Evolutionary conservation across 1,140 invertebrate genomes (phyloP).

Genomic region (Oncopeltus fasciatus): DNA sequence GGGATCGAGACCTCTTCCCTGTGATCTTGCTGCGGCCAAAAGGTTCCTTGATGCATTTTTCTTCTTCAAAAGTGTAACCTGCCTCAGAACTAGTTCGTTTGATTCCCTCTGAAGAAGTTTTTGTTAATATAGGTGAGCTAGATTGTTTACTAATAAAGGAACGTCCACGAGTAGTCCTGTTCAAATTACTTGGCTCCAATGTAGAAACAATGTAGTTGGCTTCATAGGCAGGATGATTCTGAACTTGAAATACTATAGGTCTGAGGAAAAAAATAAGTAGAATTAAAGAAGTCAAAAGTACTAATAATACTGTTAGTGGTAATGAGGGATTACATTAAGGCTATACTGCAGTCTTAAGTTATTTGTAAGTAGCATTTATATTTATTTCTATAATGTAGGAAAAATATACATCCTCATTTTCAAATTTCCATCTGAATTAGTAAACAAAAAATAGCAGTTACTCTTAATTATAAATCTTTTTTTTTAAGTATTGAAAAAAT

Average conservation of each 20-base stretch:
- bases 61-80: not conserved
- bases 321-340: too few relatives aligned
- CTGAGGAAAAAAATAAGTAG: constrained; percentile 6
- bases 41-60: not conserved
- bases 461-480: too few relatives aligned
- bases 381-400: too few relatives aligned
- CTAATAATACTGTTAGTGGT: too few relatives aligned
- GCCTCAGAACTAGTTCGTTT: not conserved
- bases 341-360: too few relatives aligned
- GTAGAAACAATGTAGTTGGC: constrained; percentile 21
- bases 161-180: not conserved
- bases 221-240: constrained; percentile 20
- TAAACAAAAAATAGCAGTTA: too few relatives aligned
- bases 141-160: not conserved
- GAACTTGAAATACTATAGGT: constrained; percentile 21
- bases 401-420: too few relatives aligned
- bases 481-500: too few relatives aligned
- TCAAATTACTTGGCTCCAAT: not conserved
- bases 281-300: too few relatives aligned
- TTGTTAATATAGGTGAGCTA: not conserved
- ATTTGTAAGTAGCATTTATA: too few relatives aligned
- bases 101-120: not conserved
- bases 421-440: too few relatives aligned
- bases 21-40: not conserved
- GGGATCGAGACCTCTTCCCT: not conserved